Evolutionary conservation across 2,888 invertebrate genomes (phyloP).

Genomic region (Eupithecia dodoneata): DNA sequence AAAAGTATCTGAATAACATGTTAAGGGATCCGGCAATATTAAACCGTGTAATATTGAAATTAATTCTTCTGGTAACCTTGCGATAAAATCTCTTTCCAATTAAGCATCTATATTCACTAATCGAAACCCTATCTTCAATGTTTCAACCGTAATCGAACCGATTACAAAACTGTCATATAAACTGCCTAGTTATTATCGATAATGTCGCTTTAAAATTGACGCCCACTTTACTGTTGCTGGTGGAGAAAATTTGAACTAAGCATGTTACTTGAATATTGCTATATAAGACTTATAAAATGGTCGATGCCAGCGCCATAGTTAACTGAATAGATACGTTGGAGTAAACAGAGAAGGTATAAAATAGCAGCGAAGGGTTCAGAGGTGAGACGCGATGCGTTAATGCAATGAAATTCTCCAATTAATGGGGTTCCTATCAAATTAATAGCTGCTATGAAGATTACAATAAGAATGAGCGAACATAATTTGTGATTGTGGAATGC

Average conservation of each 20-base stretch:
- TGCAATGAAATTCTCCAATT: conserved; percentile 63
- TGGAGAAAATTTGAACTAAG: conserved; percentile 7
- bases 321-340: not conserved
- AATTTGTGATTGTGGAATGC: too few species aligned
- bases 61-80: not conserved
- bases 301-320: conserved; percentile 1
- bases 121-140: conserved; percentile 26
- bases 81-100: conserved; percentile 1
- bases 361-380: conserved; percentile 20
- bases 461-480: not conserved
- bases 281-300: not conserved
- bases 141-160: conserved; percentile 30
- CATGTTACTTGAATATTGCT: not conserved
- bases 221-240: conserved; percentile 25
- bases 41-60: not conserved
- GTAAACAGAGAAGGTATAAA: not conserved
- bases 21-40: not conserved
- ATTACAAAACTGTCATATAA: conserved; percentile 47
- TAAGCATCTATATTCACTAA: not conserved
- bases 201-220: conserved; percentile 51
- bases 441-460: conserved; percentile 3
- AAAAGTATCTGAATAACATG: not conserved
- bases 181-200: conserved; percentile 52
- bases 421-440: conserved; percentile 62
- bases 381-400: conserved; percentile 49